Base-by-base conservation (phyloP, 2,113 vertebrate species). In the Saccopteryx leptura region DNA sequence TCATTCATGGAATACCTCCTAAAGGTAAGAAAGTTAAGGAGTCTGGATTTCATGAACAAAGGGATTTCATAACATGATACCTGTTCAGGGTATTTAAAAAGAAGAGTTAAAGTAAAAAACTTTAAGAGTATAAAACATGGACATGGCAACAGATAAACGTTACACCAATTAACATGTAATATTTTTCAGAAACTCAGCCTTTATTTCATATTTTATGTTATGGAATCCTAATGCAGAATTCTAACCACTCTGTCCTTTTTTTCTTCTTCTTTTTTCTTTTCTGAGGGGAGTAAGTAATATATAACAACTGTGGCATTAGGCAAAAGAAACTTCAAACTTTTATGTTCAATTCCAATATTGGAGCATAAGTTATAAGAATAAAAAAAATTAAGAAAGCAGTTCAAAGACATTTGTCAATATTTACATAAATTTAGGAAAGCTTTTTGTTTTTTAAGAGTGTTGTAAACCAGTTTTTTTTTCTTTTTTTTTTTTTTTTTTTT, bases 81-180 rank as follows among this genome's bases (percentile, higher is more conserved):
- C 56, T 94, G 8, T 11, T 46, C 39, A 31, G 3, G 9, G 3
- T 33, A 46, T 48, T 90, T 85, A 15, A 71, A 79, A 90, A 68
- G 80, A 80, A n/a, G 24, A 71, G 9, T 88, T 75, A 24, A 14
- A 95, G 65, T 80, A 87, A 54, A 95, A 95, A 80, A 60, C 8
- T 11, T 74, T 15, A 90, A 94, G n/a, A 79, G 54, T 56, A 5
- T 58, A 7, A 94, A 68, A 26, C n/a, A 66, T 65, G 63, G 78
- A 78, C 24, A 69, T 93, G 11, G 13, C 13, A 75, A 94, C 75
- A 15, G 24, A 72, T 65, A 90, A 63, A 80, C 33, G 8, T 61
- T 50, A 66, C 2, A 33, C 26, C 10, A 80, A 7, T 75, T 26
- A 79, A 68, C 66, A 28, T 39, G 9, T 58, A 74, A 39, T 63